Evolutionary conservation across 92 coral and sea anemone genomes (phyloP).

Genomic region (Siderastrea radians): DNA sequence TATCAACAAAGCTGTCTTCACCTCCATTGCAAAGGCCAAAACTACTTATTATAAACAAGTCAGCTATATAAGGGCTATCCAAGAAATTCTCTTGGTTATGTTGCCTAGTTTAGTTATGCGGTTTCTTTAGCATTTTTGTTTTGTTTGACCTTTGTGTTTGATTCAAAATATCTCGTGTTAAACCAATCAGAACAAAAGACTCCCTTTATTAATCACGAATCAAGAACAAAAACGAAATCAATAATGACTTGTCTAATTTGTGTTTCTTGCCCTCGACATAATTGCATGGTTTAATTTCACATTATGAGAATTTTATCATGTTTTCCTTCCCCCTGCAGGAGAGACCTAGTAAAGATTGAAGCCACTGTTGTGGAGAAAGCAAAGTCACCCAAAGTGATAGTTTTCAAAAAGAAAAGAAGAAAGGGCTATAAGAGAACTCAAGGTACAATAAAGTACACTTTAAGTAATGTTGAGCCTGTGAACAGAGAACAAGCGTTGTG

Average conservation of each 20-base stretch:
- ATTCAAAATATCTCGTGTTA: too few relatives aligned
- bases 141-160: too few relatives aligned
- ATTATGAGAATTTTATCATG: background rate
- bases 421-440: conserved; percentile 93
- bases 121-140: too few relatives aligned
- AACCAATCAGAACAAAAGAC: background rate
- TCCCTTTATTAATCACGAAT: background rate
- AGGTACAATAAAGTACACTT: conserved; percentile 56
- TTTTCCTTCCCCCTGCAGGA: conserved; percentile 40
- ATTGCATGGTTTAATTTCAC: too few relatives aligned
- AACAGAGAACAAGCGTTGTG: background rate
- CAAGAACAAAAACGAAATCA: background rate
- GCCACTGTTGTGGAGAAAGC: conserved; percentile 95
- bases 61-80: too few relatives aligned
- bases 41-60: too few relatives aligned
- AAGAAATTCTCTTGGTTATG: too few relatives aligned
- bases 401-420: conserved; percentile 97
- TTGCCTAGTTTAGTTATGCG: too few relatives aligned
- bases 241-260: background rate
- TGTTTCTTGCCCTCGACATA: too few relatives aligned
- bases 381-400: conserved; percentile 90
- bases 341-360: conserved; percentile 80
- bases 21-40: too few relatives aligned
- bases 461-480: background rate
- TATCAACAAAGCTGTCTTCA: too few relatives aligned